phyloP scores from a whole-genome alignment of 2,113 vertebrate species.

The Scalopus aquaticus region DNA sequence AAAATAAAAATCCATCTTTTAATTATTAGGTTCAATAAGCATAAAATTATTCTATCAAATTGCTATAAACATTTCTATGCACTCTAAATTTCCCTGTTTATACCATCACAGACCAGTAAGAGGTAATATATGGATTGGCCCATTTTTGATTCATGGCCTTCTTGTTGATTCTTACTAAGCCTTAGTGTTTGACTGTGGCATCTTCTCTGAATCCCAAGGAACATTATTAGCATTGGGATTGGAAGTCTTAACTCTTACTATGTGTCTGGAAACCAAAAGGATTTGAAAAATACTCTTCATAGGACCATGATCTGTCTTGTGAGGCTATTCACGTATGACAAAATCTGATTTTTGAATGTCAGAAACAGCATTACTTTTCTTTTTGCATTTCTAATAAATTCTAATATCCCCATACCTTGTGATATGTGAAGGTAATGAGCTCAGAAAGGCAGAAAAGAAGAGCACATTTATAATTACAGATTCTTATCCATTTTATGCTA shows the following conservation, averaged over 20 bases:
- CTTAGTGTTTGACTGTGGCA: background rate
- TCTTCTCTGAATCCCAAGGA: background rate
- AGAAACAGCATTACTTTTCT: conserved; percentile 15
- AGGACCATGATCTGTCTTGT: background rate
- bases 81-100: background rate
- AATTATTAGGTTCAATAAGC: background rate
- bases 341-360: conserved; percentile 3
- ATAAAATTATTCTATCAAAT: conserved; percentile 5
- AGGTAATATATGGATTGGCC: background rate
- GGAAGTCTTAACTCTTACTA: background rate
- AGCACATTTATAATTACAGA: background rate
- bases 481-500: background rate
- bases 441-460: conserved; percentile 34
- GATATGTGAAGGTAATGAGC: background rate
- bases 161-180: background rate
- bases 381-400: conserved; percentile 42
- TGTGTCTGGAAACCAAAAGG: background rate
- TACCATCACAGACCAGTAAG: background rate
- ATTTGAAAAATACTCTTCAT: background rate
- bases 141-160: background rate
- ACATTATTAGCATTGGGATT: background rate
- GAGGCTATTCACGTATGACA: background rate
- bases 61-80: conserved; percentile 31
- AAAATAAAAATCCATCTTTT: background rate
- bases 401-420: background rate